These are phyloP conservation scores for Limonius californicus DNA, from an alignment of 1,140 invertebrate species.

Conservation along the genomic window DNA sequence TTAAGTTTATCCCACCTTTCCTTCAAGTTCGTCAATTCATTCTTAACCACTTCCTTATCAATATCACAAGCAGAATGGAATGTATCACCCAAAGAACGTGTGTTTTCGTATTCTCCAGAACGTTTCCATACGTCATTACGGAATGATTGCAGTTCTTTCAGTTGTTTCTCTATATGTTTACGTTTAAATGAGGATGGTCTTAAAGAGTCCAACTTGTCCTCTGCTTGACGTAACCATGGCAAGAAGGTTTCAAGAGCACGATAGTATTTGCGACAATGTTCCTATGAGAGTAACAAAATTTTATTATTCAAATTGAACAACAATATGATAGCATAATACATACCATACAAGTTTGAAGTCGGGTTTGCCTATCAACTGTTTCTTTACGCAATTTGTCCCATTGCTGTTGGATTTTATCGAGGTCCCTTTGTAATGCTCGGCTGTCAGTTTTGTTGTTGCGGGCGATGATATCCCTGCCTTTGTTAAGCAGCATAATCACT, in stretches of 20 bases:
- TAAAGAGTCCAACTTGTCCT: slow-evolving; percentile 79
- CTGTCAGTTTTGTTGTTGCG: slow-evolving; percentile 57
- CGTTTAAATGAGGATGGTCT: slow-evolving; percentile 77
- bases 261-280: slow-evolving; percentile 89
- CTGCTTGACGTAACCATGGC: slow-evolving; percentile 82
- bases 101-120: slow-evolving; percentile 89
- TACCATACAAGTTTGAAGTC: slow-evolving; percentile 76
- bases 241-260: slow-evolving; percentile 78
- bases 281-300: slow-evolving; percentile 39
- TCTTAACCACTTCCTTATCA: slow-evolving; percentile 84
- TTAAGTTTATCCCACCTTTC: slow-evolving; percentile 88
- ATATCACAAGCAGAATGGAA: slow-evolving; percentile 82
- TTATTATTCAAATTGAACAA: background rate
- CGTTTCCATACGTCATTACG: slow-evolving; percentile 89
- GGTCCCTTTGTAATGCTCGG: slow-evolving; percentile 58
- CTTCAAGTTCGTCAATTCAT: slow-evolving; percentile 75
- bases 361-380: slow-evolving; percentile 76
- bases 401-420: slow-evolving; percentile 81
- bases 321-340: background rate
- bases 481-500: slow-evolving; percentile 90
- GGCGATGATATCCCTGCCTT: slow-evolving; percentile 73
- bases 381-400: slow-evolving; percentile 89
- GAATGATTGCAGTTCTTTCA: slow-evolving; percentile 85
- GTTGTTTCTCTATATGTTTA: slow-evolving; percentile 81
- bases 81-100: slow-evolving; percentile 77